phyloP scores from a whole-genome alignment of 2,797 vertebrate species.

The Selene dorsalis region DNA sequence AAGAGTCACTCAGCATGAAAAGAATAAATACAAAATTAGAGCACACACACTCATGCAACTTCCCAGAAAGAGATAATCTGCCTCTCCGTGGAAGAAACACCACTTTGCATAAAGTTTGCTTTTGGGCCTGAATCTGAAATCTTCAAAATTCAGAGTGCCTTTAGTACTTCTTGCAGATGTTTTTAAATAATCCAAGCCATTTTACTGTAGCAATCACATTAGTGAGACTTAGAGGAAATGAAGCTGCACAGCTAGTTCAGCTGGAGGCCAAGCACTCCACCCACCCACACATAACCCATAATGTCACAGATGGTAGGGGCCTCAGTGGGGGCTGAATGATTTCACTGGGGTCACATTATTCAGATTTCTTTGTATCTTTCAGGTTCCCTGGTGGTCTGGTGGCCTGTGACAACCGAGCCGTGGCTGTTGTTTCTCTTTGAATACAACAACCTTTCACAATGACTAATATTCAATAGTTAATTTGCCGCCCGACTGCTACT shows the following conservation, averaged over 20 bases:
- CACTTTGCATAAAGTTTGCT: conserved; percentile 2
- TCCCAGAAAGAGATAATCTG: conserved; percentile 24
- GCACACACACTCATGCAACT: not conserved
- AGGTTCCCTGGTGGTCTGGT: conserved; percentile 47
- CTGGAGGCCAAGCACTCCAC: conserved; percentile 70
- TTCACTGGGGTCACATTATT: conserved; percentile 68
- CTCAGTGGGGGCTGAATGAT: conserved; percentile 62
- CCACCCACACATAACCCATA: conserved; percentile 70
- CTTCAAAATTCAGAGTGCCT: conserved; percentile 39
- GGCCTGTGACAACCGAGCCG: conserved; percentile 46
- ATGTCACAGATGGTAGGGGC: conserved; percentile 75
- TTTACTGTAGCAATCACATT: conserved; percentile 51
- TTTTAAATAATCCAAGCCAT: conserved; percentile 13
- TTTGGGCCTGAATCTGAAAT: conserved; percentile 33
- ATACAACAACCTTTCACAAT: conserved; percentile 66
- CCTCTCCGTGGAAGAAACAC: conserved; percentile 27
- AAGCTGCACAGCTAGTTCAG: conserved; percentile 64
- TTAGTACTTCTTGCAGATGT: conserved; percentile 22
- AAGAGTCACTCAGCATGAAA: conserved; percentile 42
- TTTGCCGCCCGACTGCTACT: conserved; percentile 75
- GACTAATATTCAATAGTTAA: conserved; percentile 79
- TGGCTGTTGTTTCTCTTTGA: conserved; percentile 56
- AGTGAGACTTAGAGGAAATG: conserved; percentile 60
- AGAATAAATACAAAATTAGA: conserved; percentile 36
- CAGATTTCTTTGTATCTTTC: conserved; percentile 56